Base-by-base conservation (phyloP, 2,113 vertebrate species). In the Danionella cerebrum region DNA sequence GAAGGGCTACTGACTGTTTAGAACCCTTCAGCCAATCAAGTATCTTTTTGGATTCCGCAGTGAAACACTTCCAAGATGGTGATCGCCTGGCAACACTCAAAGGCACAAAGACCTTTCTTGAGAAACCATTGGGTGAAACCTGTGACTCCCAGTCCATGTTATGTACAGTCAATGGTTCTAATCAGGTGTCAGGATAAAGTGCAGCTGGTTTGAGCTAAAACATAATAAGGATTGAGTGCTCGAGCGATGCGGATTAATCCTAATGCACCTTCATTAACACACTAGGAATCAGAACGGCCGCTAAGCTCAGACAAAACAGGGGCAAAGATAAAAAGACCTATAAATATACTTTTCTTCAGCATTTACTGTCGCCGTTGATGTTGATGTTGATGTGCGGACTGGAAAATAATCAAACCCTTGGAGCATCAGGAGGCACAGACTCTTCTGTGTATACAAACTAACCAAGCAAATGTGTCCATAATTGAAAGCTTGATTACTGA, bases 201-300 rank as follows among this genome's bases (percentile, higher is more conserved):
- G 88, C 89, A 89, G 86, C 89, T 89, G 91, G 92, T 89, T 86
- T 87, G 89, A 86, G 86, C 89, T 91, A 90, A 84, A 81, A 86
- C 81, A 90, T 88, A 90, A 91, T 90, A 91, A 84, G 83, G 86
- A 83, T 83, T 83, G 14, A 64, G 60, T 48, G 60, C 19, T 50
- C 48, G 38, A 87, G 81, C 79, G 83, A 80, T 76, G 79, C 80
- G 58, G 88, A 90, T 92, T 90, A 91, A 85, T 90, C 52, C 84
- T 86, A 76, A 89, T 89, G 88, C 84, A 87, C 85, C 87, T 84
- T 85, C 78, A 86, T 36, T 84, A 85, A 82, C 51, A 51, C 84
- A 84, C 82, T 84, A 88, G 84, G 86, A 86, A 85, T 91, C 88
- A 87, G 88, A 81, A 84, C 86, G 85, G 90, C 88, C 87, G 88